A percentile compares a stretch with the other conserved stretches of the same genome.
These are phyloP conservation scores for Melanostoma scalare DNA, from an alignment of 2,888 invertebrate species.

Conservation along the genomic window DNA sequence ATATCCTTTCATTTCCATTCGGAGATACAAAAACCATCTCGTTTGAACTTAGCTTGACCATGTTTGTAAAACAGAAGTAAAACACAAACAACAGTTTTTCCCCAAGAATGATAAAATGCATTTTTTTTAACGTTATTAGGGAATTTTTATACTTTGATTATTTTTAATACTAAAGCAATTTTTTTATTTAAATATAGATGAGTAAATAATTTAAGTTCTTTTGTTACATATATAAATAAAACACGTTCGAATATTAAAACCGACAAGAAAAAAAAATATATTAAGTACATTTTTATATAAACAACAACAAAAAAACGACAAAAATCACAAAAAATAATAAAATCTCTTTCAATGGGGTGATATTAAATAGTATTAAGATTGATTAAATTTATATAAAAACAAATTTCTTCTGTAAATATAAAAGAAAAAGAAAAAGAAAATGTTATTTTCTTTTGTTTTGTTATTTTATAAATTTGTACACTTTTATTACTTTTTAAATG, in stretches of 20 bases:
- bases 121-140: conserved; percentile 68
- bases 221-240: conserved; percentile 50
- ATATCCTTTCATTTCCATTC: conserved; percentile 33
- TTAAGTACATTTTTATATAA: conserved; percentile 64
- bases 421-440: conserved; percentile 19
- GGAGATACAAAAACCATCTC: conserved; percentile 21
- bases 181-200: conserved; percentile 33
- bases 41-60: conserved; percentile 64
- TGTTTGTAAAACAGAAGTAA: conserved; percentile 19
- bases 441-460: conserved; percentile 9
- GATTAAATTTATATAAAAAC: conserved; percentile 33
- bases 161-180: conserved; percentile 61
- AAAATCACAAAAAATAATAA: conserved; percentile 53
- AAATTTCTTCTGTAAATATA: conserved; percentile 64
- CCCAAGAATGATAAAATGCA: conserved; percentile 56
- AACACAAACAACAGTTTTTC: conserved; percentile 44
- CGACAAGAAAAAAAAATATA: conserved; percentile 21
- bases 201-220: conserved; percentile 53
- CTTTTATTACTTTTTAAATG: conserved; percentile 59
- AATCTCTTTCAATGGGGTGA: conserved; percentile 69
- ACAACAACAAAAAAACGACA: conserved; percentile 41
- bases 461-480: conserved; percentile 55
- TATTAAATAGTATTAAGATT: conserved; percentile 57
- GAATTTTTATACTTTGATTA: conserved; percentile 73
- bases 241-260: conserved; percentile 59